Base-by-base conservation (phyloP, 2,888 invertebrate species). In the Cactoblastis cactorum region DNA sequence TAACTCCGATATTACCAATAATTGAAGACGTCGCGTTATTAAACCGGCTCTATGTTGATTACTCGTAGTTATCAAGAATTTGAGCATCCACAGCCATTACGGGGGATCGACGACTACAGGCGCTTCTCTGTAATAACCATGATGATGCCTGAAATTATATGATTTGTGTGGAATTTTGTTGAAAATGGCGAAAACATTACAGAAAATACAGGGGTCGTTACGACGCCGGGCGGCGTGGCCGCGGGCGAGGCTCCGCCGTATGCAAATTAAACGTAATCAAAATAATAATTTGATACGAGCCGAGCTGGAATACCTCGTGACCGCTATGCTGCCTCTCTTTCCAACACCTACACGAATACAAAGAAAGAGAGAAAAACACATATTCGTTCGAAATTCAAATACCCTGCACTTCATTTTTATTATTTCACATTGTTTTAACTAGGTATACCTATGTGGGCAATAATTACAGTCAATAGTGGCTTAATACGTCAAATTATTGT, bases 231-330 rank as follows among this genome's bases (percentile, higher is more conserved):
- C 79, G 79, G 79, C 71, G 73, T 67, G 57, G 76, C 80, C 83
- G 69, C 71, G 63, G 83, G 84, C 81, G 67, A 64, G 62, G 72
- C 71, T 77, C 74, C 75, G 77, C 77, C 76, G 76, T 88, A 89
- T 89, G 88, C 89, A 89, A 89, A 89, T 89, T 88, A 87, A 88
- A 84, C 76, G 83, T 83, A 89, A 89, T 89, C 89, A 89, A 89
- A 89, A 88, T 87, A 89, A 88, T 86, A 80, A 88, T 88, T 87
- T 82, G 65, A 69, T 72, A 77, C 65, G 71, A 75, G 69, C 67
- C 71, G 64, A 70, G 71, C 70, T 69, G 72, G 69, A 74, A 74
- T 65, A 65, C 69, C 62, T 67, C 70, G 59, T 59, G 58, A 58
- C 61, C 57, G 55, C 49, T 52, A 53, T 45, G 55, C 60, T 48